Evolutionary conservation across 1,140 invertebrate genomes (phyloP).

Genomic region (Brachystomella parvula): DNA sequence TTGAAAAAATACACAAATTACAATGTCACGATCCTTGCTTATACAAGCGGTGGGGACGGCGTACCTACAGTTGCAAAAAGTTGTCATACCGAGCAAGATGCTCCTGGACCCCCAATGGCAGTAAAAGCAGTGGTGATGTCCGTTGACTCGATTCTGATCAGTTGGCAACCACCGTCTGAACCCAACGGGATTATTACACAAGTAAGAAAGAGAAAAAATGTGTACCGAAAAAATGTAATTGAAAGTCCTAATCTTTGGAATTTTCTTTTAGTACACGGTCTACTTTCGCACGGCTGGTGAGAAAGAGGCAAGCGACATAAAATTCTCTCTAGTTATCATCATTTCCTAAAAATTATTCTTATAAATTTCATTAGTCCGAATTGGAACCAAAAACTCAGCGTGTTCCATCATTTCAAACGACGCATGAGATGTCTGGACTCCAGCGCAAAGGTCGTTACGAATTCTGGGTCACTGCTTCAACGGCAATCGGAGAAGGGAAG

Average conservation of each 20-base stretch:
- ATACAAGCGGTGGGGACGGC: constrained; percentile 90
- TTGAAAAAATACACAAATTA: constrained; percentile 95
- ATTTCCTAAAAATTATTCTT: too few relatives aligned
- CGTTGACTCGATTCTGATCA: constrained; percentile 78
- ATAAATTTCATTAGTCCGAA: constrained; percentile 19
- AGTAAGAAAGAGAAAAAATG: neutral
- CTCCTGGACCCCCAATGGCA: constrained; percentile 81
- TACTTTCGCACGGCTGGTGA: constrained; percentile 71
- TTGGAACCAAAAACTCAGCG: constrained; percentile 49
- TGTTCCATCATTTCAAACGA: constrained; percentile 56
- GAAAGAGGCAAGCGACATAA: constrained; percentile 38
- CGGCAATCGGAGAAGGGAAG: constrained; percentile 84
- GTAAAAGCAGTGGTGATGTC: constrained; percentile 90
- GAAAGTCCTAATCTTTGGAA: neutral
- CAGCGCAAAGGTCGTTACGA: constrained; percentile 74
- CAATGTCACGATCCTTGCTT: constrained; percentile 90
- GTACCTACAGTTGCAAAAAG: constrained; percentile 81
- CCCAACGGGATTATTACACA: constrained; percentile 80
- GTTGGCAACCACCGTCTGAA: constrained; percentile 82
- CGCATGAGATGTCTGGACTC: constrained; percentile 73
- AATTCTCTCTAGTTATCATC: too few relatives aligned
- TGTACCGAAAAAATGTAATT: neutral
- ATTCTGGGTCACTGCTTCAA: constrained; percentile 90
- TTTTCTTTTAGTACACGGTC: constrained; percentile 68
- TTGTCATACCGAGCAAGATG: constrained; percentile 82